Evolutionary conservation across 2,888 invertebrate species (phyloP).

Genomic region (Pseudococcus jackbeardsleyi): DNA sequence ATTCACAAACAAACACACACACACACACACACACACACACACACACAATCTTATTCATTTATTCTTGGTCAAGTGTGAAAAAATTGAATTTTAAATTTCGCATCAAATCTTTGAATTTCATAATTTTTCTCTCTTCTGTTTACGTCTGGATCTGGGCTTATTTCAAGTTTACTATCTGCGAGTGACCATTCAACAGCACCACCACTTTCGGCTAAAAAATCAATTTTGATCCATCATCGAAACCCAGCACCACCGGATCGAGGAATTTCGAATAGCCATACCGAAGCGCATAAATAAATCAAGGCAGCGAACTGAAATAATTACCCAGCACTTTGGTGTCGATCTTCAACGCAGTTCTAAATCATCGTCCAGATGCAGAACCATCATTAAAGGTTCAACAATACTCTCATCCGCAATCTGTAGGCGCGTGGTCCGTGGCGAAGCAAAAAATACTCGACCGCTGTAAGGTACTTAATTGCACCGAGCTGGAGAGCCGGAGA

Average conservation of each 20-base stretch:
- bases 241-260: background rate
- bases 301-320: background rate
- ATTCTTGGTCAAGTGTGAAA: too few relatives aligned
- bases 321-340: conserved; percentile 1
- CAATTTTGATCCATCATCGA: background rate
- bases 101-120: too few relatives aligned
- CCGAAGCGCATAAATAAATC: too few relatives aligned
- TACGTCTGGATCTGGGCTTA: too few relatives aligned
- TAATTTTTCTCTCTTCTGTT: too few relatives aligned
- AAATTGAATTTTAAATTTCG: too few relatives aligned
- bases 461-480: conserved; percentile 40
- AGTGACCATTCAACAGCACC: background rate
- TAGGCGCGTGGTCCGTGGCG: conserved; percentile 2
- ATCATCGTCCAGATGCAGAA: background rate
- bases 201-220: background rate
- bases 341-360: conserved; percentile 6
- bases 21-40: too few relatives aligned
- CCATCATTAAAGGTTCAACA: conserved; percentile 52
- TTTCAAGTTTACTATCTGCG: too few relatives aligned
- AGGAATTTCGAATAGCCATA: background rate
- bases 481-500: background rate
- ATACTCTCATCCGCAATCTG: background rate
- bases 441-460: conserved; percentile 21
- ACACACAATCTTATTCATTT: too few relatives aligned
- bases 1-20: too few relatives aligned